Conservation (phyloP, 2,113 vertebrate species). For the Ptilonorhynchus violaceus region DNA sequence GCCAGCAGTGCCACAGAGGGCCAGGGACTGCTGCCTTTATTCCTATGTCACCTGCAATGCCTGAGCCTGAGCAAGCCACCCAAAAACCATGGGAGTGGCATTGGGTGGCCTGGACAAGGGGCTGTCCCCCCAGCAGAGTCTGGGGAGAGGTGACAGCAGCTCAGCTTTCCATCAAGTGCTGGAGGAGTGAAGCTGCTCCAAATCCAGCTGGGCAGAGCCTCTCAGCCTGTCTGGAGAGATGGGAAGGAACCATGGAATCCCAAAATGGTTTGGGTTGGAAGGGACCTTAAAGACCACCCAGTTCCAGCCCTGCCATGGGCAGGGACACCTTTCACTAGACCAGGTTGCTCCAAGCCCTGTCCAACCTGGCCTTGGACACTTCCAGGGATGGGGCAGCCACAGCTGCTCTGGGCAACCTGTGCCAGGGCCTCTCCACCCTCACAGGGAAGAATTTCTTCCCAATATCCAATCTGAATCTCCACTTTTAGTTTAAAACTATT, state of each 20-base stretch:
- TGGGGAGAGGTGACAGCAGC: background rate
- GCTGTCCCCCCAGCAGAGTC: background rate
- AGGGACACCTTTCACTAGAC: background rate
- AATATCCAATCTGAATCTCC: background rate
- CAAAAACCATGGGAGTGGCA: background rate
- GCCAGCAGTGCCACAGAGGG: background rate
- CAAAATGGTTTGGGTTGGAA: background rate
- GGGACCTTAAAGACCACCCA: background rate
- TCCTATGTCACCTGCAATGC: background rate
- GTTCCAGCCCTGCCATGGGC: background rate
- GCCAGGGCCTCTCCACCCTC: background rate
- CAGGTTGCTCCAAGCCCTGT: rapidly evolving
- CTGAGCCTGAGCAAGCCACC: background rate
- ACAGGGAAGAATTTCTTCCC: background rate
- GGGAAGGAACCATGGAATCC: background rate
- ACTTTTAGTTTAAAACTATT: background rate
- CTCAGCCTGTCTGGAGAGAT: background rate
- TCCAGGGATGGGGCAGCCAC: background rate
- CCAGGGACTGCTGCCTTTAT: background rate
- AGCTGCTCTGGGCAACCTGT: background rate
- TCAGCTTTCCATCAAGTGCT: background rate
- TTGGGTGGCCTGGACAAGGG: background rate
- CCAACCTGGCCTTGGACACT: background rate
- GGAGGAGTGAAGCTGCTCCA: background rate
- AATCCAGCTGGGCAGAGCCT: background rate